A percentile compares a stretch with the other conserved stretches of the same genome.
Evolutionary conservation across 2,888 invertebrate species (phyloP).

Genomic region (Dicyrtomina minuta): DNA sequence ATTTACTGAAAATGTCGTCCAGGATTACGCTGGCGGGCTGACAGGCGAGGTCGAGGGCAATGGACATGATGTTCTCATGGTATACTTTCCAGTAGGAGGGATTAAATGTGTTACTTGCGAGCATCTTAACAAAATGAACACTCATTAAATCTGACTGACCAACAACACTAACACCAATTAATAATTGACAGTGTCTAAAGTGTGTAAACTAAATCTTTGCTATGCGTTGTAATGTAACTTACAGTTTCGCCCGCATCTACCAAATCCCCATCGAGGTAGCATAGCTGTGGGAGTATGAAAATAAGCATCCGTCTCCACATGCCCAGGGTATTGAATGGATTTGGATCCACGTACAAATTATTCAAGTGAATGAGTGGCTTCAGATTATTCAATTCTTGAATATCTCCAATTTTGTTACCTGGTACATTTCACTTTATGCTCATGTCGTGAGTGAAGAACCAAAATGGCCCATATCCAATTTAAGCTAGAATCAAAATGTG

Average conservation of each 20-base stretch:
- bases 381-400: conserved; percentile 33
- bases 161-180: neutral
- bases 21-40: conserved; percentile 32
- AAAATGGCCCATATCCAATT: too few relatives aligned
- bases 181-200: neutral
- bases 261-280: conserved; percentile 33
- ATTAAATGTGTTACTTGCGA: conserved; percentile 37
- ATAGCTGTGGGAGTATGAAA: conserved; percentile 33
- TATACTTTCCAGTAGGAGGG: conserved; percentile 35
- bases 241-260: conserved; percentile 36
- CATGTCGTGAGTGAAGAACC: too few relatives aligned
- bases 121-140: conserved; percentile 6
- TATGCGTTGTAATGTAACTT: conserved; percentile 2
- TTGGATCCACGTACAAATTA: conserved; percentile 34
- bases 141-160: neutral
- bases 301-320: conserved; percentile 37
- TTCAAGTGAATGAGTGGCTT: conserved; percentile 26
- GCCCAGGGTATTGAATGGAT: conserved; percentile 34
- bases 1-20: conserved; percentile 27
- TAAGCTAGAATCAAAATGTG: too few relatives aligned
- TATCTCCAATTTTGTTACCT: conserved; percentile 40
- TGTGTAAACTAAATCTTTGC: neutral
- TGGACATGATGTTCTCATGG: conserved; percentile 31
- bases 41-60: conserved; percentile 32
- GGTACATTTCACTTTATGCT: too few relatives aligned